Conservation (phyloP, 1,140 invertebrate genomes). For the Calephelis virginiensis region DNA sequence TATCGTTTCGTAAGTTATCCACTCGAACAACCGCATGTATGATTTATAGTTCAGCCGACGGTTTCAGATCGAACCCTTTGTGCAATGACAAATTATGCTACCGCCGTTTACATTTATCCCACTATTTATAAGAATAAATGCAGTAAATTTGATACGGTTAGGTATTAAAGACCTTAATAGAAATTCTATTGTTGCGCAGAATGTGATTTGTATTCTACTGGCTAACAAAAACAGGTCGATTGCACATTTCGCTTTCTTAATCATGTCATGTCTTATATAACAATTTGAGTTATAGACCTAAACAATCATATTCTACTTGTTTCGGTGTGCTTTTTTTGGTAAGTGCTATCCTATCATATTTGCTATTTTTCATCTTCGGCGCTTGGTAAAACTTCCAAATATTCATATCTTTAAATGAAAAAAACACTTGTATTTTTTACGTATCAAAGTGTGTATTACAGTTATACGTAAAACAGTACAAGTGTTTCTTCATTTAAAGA, state of each 20-base stretch:
- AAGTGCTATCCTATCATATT: no score
- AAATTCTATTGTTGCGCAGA: slow-evolving; percentile 30
- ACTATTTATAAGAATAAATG: slow-evolving; percentile 31
- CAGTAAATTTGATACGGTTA: slow-evolving; percentile 30
- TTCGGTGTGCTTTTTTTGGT: no score
- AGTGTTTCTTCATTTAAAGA: no score
- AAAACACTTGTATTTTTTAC: no score
- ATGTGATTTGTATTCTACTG: slow-evolving; percentile 30
- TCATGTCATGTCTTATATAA: neutral
- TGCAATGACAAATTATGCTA: slow-evolving; percentile 66
- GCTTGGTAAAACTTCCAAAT: no score
- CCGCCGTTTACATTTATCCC: slow-evolving; percentile 56
- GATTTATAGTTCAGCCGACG: slow-evolving; percentile 54
- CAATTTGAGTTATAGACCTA: neutral
- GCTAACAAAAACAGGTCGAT: neutral
- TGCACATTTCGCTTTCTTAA: slow-evolving; percentile 1
- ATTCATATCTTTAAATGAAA: no score
- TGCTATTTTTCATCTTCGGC: no score
- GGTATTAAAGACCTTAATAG: slow-evolving; percentile 29
- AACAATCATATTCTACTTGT: no score
- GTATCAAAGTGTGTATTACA: no score
- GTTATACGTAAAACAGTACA: no score
- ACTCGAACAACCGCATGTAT: slow-evolving; percentile 51
- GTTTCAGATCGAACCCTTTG: slow-evolving; percentile 57
- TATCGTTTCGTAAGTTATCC: slow-evolving; percentile 63